A percentile compares a stretch with the other conserved stretches of the same genome.
These are phyloP conservation scores for Xiphorhynchus elegans DNA, from an alignment of 2,113 vertebrate species.

Conservation along the genomic window DNA sequence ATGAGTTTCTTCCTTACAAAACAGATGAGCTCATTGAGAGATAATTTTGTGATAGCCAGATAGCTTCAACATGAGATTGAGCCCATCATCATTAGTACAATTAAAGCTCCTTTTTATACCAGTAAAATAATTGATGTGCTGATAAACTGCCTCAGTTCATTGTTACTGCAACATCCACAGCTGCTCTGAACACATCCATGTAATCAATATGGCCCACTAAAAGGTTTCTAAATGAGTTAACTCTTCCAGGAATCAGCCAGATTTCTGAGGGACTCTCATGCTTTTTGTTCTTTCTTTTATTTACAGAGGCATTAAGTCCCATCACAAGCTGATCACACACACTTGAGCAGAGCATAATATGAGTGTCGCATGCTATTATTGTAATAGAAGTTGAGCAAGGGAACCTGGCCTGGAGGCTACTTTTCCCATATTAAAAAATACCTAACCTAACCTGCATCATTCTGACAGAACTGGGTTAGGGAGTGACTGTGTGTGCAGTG, in stretches of 20 bases:
- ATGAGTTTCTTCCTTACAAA: conserved; percentile 23
- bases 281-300: conserved; percentile 46
- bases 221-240: conserved; percentile 65
- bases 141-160: conserved; percentile 35
- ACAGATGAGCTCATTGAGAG: conserved; percentile 51
- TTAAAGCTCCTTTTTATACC: conserved; percentile 52
- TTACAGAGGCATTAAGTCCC: conserved; percentile 10
- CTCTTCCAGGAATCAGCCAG: conserved; percentile 26
- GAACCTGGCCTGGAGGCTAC: conserved; percentile 30
- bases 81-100: conserved; percentile 53
- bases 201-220: conserved; percentile 34
- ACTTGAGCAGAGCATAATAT: not conserved
- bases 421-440: not conserved
- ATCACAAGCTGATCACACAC: conserved; percentile 1
- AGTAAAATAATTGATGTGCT: conserved; percentile 24
- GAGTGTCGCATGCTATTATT: not conserved
- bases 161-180: conserved; percentile 24
- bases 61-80: conserved; percentile 10
- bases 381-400: not conserved
- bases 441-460: not conserved
- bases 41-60: conserved; percentile 46
- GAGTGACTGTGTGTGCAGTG: not conserved
- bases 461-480: conserved; percentile 46
- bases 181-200: conserved; percentile 9
- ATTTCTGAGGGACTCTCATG: not conserved